A percentile compares a stretch with the other conserved stretches of the same genome.
Evolutionary conservation across 2,797 vertebrate species (phyloP).

Genomic region (Acipenser oxyrinchus): DNA sequence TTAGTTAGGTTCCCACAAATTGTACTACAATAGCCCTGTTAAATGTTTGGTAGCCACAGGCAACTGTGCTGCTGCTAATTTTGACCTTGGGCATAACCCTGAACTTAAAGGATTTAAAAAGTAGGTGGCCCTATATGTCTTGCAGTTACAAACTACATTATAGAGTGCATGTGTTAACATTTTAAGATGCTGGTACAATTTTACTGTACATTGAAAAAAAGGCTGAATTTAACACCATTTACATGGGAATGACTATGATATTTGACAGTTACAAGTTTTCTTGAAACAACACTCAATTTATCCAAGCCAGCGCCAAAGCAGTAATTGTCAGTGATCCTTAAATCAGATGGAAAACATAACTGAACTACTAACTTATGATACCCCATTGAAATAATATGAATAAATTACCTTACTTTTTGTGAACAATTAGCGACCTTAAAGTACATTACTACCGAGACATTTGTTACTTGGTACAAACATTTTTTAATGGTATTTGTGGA

Average conservation of each 20-base stretch:
- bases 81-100: slow-evolving; percentile 6
- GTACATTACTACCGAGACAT: too few relatives aligned
- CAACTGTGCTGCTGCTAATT: background rate
- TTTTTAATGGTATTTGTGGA: too few relatives aligned
- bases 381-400: too few relatives aligned
- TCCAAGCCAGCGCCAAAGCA: too few relatives aligned
- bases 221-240: background rate
- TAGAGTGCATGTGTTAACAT: slow-evolving; percentile 1
- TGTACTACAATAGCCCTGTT: slow-evolving; percentile 5
- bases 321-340: too few relatives aligned
- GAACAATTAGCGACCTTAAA: too few relatives aligned
- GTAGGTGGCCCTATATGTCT: background rate
- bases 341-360: too few relatives aligned
- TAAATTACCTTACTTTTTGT: too few relatives aligned
- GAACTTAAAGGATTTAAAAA: background rate
- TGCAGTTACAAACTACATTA: background rate
- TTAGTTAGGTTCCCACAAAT: slow-evolving; percentile 6
- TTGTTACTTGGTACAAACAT: too few relatives aligned
- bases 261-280: too few relatives aligned
- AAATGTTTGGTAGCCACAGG: slow-evolving; percentile 11
- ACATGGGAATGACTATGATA: background rate
- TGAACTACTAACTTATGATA: too few relatives aligned
- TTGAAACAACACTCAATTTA: too few relatives aligned
- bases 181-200: background rate
- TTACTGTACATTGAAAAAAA: background rate